phyloP scores from a whole-genome alignment of 2,888 invertebrate species.

The Galeopsomyia nigrocyanea region DNA sequence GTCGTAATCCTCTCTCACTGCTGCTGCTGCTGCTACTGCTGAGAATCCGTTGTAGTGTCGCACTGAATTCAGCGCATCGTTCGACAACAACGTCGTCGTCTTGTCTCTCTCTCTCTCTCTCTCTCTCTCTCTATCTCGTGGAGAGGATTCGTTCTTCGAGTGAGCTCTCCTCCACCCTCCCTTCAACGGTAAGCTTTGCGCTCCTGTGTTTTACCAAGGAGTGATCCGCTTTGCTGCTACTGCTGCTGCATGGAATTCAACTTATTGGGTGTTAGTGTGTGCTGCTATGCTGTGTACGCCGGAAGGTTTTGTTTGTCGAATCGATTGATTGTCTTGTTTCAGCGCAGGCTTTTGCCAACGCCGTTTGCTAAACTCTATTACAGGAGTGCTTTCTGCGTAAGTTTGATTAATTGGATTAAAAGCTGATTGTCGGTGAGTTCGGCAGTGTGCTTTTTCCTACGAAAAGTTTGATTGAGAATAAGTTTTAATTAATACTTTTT shows the following conservation, averaged over 20 bases:
- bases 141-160: slow-evolving; percentile 16
- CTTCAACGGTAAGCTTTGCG: not conserved
- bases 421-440: too few relatives aligned
- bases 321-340: slow-evolving; percentile 11
- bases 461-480: too few relatives aligned
- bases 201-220: slow-evolving; percentile 16
- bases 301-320: not conserved
- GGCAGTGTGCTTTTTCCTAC: too few relatives aligned
- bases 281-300: not conserved
- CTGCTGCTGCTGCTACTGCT: not conserved
- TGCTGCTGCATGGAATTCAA: slow-evolving; percentile 6
- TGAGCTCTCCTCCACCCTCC: not conserved
- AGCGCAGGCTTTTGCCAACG: too few relatives aligned
- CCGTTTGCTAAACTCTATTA: too few relatives aligned
- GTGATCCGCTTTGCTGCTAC: slow-evolving; percentile 28
- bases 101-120: too few relatives aligned
- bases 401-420: too few relatives aligned
- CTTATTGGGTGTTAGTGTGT: slow-evolving; percentile 12
- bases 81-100: too few relatives aligned
- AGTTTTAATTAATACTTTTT: too few relatives aligned
- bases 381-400: too few relatives aligned
- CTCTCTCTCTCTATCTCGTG: not conserved
- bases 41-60: not conserved
- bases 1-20: not conserved
- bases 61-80: too few relatives aligned